Base-by-base conservation (phyloP, 2,797 vertebrate species). In the Glyptemys insculpta region DNA sequence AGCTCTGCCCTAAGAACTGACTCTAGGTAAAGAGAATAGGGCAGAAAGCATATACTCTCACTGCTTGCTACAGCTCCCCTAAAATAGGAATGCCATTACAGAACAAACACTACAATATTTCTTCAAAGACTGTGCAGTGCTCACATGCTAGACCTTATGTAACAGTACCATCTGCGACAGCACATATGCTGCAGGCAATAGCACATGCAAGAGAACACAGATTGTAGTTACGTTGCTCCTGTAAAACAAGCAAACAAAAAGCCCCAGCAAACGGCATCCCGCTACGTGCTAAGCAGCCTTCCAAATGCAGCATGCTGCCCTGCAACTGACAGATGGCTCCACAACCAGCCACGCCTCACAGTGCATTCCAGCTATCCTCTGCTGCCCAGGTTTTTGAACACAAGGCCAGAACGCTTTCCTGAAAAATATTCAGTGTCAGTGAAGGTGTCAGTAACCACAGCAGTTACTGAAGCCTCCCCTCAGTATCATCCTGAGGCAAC, bases 261-360 rank as follows among this genome's bases (percentile, higher is more conserved):
- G 29, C 27, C 57, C 27, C n/a, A 68, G 34, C 34, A n/a, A 37
- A 68, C 6, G 8, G 31, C 27, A 62, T 62, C 59, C 59, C 34
- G 31, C 65, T 68, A 68, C 9, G 1, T 34, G 34, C 34, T 37
- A 68, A 68, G 3, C 34, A 54, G 53, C 34, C 10, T 68, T 68
- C 65, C 65, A 68, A 37, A 16, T 37, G n/a, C 65, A 37, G 65
- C 19, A 10, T 37, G 10, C 56, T 50, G 57, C 0, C 83, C 56
- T 4, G 27, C 18, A 79, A 57, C 50, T 1, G 0, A 12, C 0
- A 0, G 53, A 50, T 47, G 23, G 65, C 79, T 15, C 49, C 6
- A 0, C 52, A 27, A n/a, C 50, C 84, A 54, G 83, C 59, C 52
- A 49, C 54, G 10, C 31, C 8, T 23, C 41, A 34, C 59, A 34